A percentile compares a stretch with the other conserved stretches of the same genome.
Conservation (phyloP, 2,797 vertebrate genomes). For the Aythya fuligula region DNA sequence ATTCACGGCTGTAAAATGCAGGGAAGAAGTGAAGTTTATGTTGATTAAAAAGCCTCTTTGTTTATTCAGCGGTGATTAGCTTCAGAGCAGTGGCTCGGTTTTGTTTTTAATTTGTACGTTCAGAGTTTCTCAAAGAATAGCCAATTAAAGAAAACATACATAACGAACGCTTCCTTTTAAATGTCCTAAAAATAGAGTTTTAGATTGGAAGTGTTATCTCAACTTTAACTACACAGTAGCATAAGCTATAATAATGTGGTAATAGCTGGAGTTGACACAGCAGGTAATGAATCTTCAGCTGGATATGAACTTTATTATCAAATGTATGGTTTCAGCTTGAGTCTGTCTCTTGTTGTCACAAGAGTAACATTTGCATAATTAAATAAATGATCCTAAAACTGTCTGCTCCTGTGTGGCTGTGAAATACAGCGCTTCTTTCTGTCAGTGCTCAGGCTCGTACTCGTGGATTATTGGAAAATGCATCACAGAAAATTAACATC, state of each 20-base stretch:
- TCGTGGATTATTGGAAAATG: conserved; percentile 77
- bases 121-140: neutral
- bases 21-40: conserved; percentile 51
- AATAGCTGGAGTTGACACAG: conserved; percentile 27
- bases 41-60: conserved; percentile 48
- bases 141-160: conserved; percentile 47
- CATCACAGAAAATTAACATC: conserved; percentile 78
- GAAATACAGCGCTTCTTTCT: conserved; percentile 70
- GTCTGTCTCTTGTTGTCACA: conserved; percentile 72
- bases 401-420: conserved; percentile 64
- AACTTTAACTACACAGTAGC: conserved; percentile 34
- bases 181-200: conserved; percentile 45
- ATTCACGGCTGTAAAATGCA: neutral
- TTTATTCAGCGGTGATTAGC: conserved; percentile 65
- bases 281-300: conserved; percentile 70
- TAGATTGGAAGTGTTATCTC: conserved; percentile 35
- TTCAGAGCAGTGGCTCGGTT: conserved; percentile 38
- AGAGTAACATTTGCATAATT: conserved; percentile 77
- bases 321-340: conserved; percentile 58
- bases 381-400: conserved; percentile 77
- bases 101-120: conserved; percentile 50
- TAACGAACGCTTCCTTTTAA: conserved; percentile 23
- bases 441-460: conserved; percentile 58
- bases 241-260: conserved; percentile 27
- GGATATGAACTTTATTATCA: conserved; percentile 67